Conservation (phyloP, 2,888 invertebrate species). For the Cantharis rufa region DNA sequence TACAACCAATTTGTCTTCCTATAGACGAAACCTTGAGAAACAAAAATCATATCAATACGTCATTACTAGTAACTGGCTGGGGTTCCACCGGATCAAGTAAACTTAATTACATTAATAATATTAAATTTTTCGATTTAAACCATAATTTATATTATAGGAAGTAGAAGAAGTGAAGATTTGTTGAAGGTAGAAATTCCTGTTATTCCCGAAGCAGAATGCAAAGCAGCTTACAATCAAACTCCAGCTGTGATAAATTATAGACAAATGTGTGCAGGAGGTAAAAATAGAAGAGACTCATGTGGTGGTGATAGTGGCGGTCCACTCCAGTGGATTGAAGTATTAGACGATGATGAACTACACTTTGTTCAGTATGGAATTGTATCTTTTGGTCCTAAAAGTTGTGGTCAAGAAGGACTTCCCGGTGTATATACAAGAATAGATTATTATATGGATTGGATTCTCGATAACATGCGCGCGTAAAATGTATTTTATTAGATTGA, state of each 20-base stretch:
- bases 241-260: slow-evolving; percentile 41
- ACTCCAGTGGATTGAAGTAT: slow-evolving; percentile 43
- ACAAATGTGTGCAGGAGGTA: slow-evolving; percentile 71
- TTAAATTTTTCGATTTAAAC: slow-evolving; percentile 35
- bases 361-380: slow-evolving; percentile 62
- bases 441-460: slow-evolving; percentile 67
- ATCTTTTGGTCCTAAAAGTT: slow-evolving; percentile 55
- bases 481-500: not conserved
- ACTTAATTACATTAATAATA: not conserved
- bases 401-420: slow-evolving; percentile 61
- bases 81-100: slow-evolving; percentile 68
- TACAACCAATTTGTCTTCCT: slow-evolving; percentile 58
- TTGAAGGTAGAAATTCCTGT: slow-evolving; percentile 37
- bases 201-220: slow-evolving; percentile 44
- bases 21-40: slow-evolving; percentile 41
- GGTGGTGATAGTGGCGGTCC: slow-evolving; percentile 75
- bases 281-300: slow-evolving; percentile 64
- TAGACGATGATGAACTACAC: slow-evolving; percentile 37
- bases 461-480: slow-evolving; percentile 35
- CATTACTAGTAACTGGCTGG: slow-evolving; percentile 75
- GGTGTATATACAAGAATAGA: slow-evolving; percentile 70
- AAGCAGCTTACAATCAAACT: slow-evolving; percentile 38
- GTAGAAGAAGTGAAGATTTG: slow-evolving; percentile 10
- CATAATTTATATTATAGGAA: slow-evolving; percentile 8
- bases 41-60: slow-evolving; percentile 54